Percentiles rank a stretch among this genome's conserved stretches.
phyloP scores from a whole-genome alignment of 1,140 invertebrate species.

The Cylas formicarius region DNA sequence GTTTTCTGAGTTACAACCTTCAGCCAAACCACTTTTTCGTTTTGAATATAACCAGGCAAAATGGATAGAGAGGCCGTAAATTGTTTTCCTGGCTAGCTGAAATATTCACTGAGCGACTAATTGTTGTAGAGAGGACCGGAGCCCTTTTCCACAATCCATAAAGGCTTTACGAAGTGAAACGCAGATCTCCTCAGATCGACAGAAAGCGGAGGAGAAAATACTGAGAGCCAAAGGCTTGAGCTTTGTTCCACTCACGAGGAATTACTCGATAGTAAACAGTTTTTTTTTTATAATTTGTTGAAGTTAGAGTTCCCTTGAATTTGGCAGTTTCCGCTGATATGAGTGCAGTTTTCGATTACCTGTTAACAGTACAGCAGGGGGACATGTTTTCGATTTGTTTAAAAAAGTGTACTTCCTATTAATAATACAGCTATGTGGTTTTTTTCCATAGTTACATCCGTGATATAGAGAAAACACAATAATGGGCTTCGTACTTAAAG shows the following conservation, averaged over 20 bases:
- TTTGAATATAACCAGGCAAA: constrained; percentile 9
- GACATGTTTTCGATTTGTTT: too few species aligned
- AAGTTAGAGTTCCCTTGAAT: constrained; percentile 3
- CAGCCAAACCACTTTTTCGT: constrained; percentile 8
- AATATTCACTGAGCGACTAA: neutral
- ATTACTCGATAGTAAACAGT: neutral
- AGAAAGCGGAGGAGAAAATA: constrained; percentile 14
- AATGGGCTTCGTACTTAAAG: too few species aligned
- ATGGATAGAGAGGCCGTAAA: constrained; percentile 14
- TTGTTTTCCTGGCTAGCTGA: neutral
- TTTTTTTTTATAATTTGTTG: neutral
- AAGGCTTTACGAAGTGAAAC: neutral
- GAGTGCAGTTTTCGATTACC: constrained; percentile 1
- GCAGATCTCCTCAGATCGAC: constrained; percentile 4
- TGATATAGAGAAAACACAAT: too few species aligned
- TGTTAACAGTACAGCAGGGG: neutral
- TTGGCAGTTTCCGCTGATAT: neutral
- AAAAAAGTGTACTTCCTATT: too few species aligned
- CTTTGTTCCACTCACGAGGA: neutral
- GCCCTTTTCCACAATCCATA: constrained; percentile 1
- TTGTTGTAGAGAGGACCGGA: neutral
- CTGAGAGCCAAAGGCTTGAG: neutral
- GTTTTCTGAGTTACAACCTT: constrained; percentile 14
- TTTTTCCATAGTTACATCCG: too few species aligned
- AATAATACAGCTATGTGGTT: too few species aligned